phyloP scores from a whole-genome alignment of 1,140 invertebrate genomes.

The Drosophila bifasciata region DNA sequence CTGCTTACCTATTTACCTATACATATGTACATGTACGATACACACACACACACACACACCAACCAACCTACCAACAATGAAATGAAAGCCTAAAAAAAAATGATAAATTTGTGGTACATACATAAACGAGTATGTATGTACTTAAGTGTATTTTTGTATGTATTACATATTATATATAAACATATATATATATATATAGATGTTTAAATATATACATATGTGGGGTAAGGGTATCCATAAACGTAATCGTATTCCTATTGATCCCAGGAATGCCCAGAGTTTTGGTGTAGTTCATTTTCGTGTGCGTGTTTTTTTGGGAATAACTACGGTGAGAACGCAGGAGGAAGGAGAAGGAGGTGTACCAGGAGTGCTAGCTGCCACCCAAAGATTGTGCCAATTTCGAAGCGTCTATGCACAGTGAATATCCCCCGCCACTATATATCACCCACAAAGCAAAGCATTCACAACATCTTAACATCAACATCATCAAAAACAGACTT shows the following conservation, averaged over 20 bases:
- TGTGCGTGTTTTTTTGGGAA: no score
- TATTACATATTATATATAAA: conserved; percentile 37
- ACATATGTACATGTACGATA: conserved; percentile 17
- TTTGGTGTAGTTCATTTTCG: conserved; percentile 7
- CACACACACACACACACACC: no score
- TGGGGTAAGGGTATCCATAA: background rate
- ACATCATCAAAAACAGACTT: conserved; percentile 47
- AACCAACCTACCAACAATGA: background rate
- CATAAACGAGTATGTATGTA: conserved; percentile 13
- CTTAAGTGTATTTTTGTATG: conserved; percentile 53
- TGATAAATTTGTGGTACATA: conserved; percentile 18
- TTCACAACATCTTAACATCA: conserved; percentile 9
- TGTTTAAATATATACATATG: conserved; percentile 23
- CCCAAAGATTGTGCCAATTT: conserved; percentile 25
- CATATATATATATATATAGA: conserved; percentile 10
- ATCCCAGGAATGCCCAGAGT: background rate
- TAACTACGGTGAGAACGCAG: no score
- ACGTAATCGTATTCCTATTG: conserved; percentile 7
- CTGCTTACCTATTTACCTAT: conserved; percentile 28
- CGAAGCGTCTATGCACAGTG: background rate
- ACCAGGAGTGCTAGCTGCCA: no score
- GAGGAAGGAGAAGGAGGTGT: background rate
- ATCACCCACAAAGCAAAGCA: conserved; percentile 41
- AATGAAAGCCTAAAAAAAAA: background rate
- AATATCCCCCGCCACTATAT: background rate